phyloP scores from a whole-genome alignment of 2,888 invertebrate species.

The Apamea epomidion region DNA sequence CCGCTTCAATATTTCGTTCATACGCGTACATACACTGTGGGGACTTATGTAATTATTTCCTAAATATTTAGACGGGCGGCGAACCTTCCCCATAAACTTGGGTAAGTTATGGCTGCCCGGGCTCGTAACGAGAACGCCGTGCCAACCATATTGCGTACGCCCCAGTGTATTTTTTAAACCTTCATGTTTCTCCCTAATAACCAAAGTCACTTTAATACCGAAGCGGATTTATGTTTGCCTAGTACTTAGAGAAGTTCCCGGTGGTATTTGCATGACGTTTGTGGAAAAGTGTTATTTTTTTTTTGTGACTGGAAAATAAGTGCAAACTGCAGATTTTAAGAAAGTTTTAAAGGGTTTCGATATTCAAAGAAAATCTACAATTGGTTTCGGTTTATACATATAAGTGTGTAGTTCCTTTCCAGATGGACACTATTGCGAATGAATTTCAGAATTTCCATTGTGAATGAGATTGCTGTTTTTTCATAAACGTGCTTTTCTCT shows the following conservation, averaged over 20 bases:
- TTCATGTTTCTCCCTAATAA: constrained; percentile 67
- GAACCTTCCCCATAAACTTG: constrained; percentile 78
- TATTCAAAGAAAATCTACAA: neutral
- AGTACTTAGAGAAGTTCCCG: constrained; percentile 33
- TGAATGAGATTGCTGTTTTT: neutral
- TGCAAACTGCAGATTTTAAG: neutral
- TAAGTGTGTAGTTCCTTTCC: neutral
- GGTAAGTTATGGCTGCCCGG: constrained; percentile 76
- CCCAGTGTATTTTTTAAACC: constrained; percentile 69
- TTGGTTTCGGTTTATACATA: neutral
- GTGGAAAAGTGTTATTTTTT: neutral
- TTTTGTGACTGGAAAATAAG: neutral
- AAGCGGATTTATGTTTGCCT: constrained; percentile 61
- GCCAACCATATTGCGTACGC: constrained; percentile 68
- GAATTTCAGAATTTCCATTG: neutral
- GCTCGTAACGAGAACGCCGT: constrained; percentile 72
- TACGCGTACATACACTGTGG: constrained; percentile 61
- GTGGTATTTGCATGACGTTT: constrained; percentile 24
- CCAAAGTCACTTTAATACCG: constrained; percentile 64
- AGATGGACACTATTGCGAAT: neutral
- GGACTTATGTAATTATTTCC: constrained; percentile 81
- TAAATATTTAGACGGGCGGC: constrained; percentile 81
- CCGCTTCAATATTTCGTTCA: constrained; percentile 66
- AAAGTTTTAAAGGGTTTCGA: neutral
- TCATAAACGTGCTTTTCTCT: neutral